Conservation (phyloP, 2,888 invertebrate genomes). For the Synanthedon tipuliformis region DNA sequence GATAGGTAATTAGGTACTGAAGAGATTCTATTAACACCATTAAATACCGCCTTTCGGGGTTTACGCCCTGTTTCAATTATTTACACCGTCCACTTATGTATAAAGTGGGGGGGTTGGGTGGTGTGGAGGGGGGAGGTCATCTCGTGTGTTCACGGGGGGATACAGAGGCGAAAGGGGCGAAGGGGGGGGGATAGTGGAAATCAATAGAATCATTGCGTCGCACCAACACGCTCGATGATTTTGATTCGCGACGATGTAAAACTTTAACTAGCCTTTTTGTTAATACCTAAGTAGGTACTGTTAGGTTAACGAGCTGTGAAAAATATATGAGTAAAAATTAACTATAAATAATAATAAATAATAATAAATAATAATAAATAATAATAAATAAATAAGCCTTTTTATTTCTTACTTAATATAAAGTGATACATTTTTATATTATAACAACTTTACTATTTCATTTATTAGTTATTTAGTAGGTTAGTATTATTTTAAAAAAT, state of each 20-base stretch:
- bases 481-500: no score
- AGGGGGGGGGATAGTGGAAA: slow-evolving; percentile 35
- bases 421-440: no score
- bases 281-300: no score
- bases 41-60: slow-evolving; percentile 11
- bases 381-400: no score
- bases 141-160: slow-evolving; percentile 17
- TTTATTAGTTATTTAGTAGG: no score
- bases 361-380: no score
- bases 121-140: slow-evolving; percentile 4
- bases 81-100: slow-evolving; percentile 6
- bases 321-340: no score
- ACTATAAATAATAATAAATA: no score
- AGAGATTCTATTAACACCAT: not conserved
- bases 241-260: not conserved
- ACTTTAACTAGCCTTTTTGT: not conserved
- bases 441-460: no score
- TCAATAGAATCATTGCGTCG: slow-evolving; percentile 64
- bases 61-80: slow-evolving; percentile 17
- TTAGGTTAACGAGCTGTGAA: no score
- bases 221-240: slow-evolving; percentile 33
- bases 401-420: no score
- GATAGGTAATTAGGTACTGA: no score
- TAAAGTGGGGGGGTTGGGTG: not conserved
- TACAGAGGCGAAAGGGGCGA: not conserved